A percentile compares a stretch with the other conserved stretches of the same genome.
Evolutionary conservation across 2,113 vertebrate genomes (phyloP).

Genomic region (Megaleporinus macrocephalus): DNA sequence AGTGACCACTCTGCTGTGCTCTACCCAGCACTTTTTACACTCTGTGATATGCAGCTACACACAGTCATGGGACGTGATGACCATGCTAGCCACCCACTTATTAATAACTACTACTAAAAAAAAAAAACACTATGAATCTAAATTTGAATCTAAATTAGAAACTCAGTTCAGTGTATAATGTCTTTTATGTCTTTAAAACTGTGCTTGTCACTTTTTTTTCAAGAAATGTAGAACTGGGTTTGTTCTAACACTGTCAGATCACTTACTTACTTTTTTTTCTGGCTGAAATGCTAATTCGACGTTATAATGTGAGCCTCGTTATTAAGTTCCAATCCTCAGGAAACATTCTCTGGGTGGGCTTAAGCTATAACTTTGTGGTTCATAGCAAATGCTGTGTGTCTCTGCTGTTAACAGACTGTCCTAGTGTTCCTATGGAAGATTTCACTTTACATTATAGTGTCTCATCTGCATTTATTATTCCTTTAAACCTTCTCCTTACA

Average conservation of each 20-base stretch:
- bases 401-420: slow-evolving; percentile 39
- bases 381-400: slow-evolving; percentile 18
- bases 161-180: no score
- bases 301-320: no score
- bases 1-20: slow-evolving; percentile 17
- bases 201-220: no score
- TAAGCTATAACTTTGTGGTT: background rate
- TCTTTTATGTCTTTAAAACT: no score
- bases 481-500: slow-evolving; percentile 24
- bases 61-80: background rate
- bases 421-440: slow-evolving; percentile 10
- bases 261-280: background rate
- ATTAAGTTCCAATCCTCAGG: no score
- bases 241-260: background rate
- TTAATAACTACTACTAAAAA: background rate
- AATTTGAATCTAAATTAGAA: no score
- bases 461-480: slow-evolving; percentile 34
- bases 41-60: slow-evolving; percentile 26
- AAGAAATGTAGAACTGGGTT: background rate
- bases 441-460: slow-evolving; percentile 4
- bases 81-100: background rate
- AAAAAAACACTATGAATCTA: no score
- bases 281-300: no score
- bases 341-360: no score
- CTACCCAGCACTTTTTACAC: slow-evolving; percentile 1